Conservation (phyloP, 2,888 invertebrate genomes). For the Masnerella sp. region DNA sequence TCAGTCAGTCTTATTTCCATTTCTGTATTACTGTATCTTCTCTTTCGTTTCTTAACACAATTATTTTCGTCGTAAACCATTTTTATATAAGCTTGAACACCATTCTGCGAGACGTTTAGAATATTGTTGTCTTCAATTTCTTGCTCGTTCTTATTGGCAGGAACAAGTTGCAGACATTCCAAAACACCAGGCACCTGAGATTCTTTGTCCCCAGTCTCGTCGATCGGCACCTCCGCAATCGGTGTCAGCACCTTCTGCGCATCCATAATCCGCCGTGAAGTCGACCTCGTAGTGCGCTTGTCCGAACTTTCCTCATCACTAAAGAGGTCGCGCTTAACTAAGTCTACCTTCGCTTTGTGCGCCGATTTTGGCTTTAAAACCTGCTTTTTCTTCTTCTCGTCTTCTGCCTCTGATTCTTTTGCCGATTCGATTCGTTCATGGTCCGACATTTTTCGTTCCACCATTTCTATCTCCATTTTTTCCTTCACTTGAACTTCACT, state of each 20-base stretch:
- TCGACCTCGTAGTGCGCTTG: slow-evolving; percentile 67
- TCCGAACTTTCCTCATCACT: slow-evolving; percentile 71
- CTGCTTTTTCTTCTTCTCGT: neutral
- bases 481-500: no score
- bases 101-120: slow-evolving; percentile 14
- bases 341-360: slow-evolving; percentile 68
- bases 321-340: slow-evolving; percentile 73
- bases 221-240: slow-evolving; percentile 8
- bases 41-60: slow-evolving; percentile 65
- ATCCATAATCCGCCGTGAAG: slow-evolving; percentile 59
- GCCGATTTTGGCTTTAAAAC: slow-evolving; percentile 15
- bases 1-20: slow-evolving; percentile 65
- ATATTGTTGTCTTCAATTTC: slow-evolving; percentile 30
- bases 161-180: slow-evolving; percentile 71
- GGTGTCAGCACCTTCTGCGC: slow-evolving; percentile 28
- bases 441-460: no score
- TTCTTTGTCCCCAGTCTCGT: slow-evolving; percentile 42
- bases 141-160: slow-evolving; percentile 66
- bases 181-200: slow-evolving; percentile 67
- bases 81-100: slow-evolving; percentile 16
- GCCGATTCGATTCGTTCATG: no score
- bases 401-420: neutral
- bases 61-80: slow-evolving; percentile 67
- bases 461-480: no score
- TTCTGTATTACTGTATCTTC: slow-evolving; percentile 67